Base-by-base conservation (phyloP, 2,888 invertebrate species). In the Spodoptera exigua region DNA sequence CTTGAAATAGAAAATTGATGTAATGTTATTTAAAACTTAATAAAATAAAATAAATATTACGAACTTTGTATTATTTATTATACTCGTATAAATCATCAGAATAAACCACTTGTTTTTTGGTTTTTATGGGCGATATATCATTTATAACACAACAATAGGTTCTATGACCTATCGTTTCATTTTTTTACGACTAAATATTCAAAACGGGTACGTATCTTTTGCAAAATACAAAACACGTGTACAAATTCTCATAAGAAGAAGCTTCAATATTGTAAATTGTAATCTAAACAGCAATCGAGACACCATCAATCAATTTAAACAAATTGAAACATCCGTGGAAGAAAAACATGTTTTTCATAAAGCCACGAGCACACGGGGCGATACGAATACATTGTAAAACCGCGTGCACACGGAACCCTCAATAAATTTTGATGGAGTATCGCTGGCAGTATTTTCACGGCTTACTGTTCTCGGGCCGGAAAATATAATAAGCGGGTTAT, bases 401-500 rank as follows among this genome's bases (percentile, higher is more conserved):
- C 74, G 74, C 72, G 70, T 74, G 66, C 83, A 82, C 80, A 80
- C 66, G 63, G 72, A 63, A 61, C 80, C 84, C 82, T 80, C 86
- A 87, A 90, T 92, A 90, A 88, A 90, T 86, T 87, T 88, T 90
- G 90, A 92, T 89, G 84, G 85, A 89, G 87, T 86, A 87, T 86
- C 84, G 84, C 69, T 61, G 71, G 69, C 78, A 78, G 85, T 86
- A 88, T 88, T 87, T 87, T 82, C 85, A 76, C 80, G 81, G 86
- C 87, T 87, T 86, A 87, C 87, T 83, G 87, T 88, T 87, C 83
- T 86, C 83, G 74, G 79, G 74, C 81, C 78, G 85, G 87, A 83
- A 88, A 92, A 91, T 92, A 92, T 93, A 93, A 94, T 93, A 93
- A 92, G 90, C 92, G 89, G 89, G 91, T 89, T 91, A 92, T 92